phyloP scores from a whole-genome alignment of 2,888 invertebrate genomes.

The Empis stercorea region DNA sequence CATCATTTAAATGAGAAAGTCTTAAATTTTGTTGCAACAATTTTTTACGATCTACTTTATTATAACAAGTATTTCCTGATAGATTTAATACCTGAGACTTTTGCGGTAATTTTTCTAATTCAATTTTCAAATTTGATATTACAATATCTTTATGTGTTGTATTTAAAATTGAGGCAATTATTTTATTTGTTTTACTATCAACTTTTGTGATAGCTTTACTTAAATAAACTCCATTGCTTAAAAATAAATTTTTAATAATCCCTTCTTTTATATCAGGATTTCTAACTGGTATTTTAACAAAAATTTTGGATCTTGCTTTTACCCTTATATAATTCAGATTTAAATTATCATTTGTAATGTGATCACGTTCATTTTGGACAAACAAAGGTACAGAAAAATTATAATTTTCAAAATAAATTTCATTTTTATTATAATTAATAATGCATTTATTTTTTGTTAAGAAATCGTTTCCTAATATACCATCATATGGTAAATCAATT shows the following conservation, averaged over 20 bases:
- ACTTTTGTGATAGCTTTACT: neutral
- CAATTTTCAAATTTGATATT: no score
- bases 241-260: neutral
- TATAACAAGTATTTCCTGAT: neutral
- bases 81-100: neutral
- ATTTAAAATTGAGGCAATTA: neutral
- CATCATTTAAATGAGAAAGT: slow-evolving; percentile 15
- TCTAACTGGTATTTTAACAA: neutral
- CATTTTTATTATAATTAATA: neutral
- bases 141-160: neutral
- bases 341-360: no score
- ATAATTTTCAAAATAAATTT: neutral
- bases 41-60: neutral
- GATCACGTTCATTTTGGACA: neutral
- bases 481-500: neutral
- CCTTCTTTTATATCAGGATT: neutral
- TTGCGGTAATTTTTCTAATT: neutral
- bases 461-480: neutral
- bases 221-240: neutral
- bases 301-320: neutral
- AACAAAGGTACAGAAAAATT: neutral
- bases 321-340: neutral
- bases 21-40: slow-evolving; percentile 5
- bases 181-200: neutral
- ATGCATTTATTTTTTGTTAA: neutral